A percentile compares a stretch with the other conserved stretches of the same genome.
phyloP scores from a whole-genome alignment of 2,797 vertebrate genomes.

The Philypnodon macrostomus region DNA sequence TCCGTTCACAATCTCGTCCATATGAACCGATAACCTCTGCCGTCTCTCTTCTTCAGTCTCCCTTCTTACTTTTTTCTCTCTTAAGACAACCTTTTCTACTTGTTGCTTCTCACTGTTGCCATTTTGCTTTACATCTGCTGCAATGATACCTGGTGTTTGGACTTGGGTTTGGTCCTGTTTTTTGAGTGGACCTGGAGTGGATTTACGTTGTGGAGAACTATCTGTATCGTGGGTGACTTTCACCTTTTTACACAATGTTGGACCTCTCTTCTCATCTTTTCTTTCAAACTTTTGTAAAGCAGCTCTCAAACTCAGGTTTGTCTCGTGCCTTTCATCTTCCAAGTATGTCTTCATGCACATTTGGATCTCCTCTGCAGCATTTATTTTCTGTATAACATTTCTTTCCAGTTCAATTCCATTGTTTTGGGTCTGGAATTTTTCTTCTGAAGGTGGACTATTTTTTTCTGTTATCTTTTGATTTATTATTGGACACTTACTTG shows the following conservation, averaged over 20 bases:
- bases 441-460: conserved; percentile 3
- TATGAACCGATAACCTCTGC: conserved; percentile 84
- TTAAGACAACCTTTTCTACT: conserved; percentile 68
- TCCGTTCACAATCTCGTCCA: conserved; percentile 85
- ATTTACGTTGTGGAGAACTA: conserved; percentile 18
- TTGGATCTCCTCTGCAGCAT: conserved; percentile 63
- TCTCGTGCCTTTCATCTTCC: conserved; percentile 52
- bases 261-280: conserved; percentile 38
- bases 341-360: conserved; percentile 50
- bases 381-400: conserved; percentile 69
- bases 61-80: conserved; percentile 65
- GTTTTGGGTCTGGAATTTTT: conserved; percentile 7
- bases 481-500: conserved; percentile 24
- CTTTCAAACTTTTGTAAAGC: conserved; percentile 57
- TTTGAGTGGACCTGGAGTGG: neutral
- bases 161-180: conserved; percentile 14
- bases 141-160: conserved; percentile 17
- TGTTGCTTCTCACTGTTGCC: conserved; percentile 16
- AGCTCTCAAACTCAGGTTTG: conserved; percentile 48
- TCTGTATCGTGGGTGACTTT: conserved; percentile 38
- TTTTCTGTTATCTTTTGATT: conserved; percentile 55
- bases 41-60: conserved; percentile 79
- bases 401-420: conserved; percentile 47
- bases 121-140: conserved; percentile 18
- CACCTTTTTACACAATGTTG: conserved; percentile 51